These are phyloP conservation scores for Heterodera filipjevi DNA, from an alignment of 2,888 invertebrate genomes.

Conservation along the genomic window DNA sequence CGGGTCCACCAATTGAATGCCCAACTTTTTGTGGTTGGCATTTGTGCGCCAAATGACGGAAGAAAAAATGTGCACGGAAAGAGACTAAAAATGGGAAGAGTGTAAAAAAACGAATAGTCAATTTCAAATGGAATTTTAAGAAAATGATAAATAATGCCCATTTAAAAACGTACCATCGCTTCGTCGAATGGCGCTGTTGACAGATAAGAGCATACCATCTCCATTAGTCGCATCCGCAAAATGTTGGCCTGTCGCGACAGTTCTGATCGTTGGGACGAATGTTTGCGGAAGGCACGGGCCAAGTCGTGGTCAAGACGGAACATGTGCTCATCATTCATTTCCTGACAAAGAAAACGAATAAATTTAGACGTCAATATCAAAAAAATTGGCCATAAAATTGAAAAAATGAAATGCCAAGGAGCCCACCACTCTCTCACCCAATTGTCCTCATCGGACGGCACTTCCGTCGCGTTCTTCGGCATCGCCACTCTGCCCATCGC, in stretches of 20 bases:
- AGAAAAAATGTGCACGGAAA: background rate
- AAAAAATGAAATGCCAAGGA: too few species aligned
- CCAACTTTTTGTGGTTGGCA: background rate
- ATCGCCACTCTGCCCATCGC: constrained; percentile 1
- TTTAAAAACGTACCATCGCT: background rate
- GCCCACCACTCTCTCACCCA: background rate
- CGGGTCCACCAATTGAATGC: background rate
- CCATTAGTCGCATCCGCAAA: background rate
- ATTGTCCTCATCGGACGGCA: background rate
- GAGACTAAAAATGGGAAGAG: background rate
- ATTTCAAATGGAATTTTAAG: background rate
- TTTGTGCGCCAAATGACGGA: background rate
- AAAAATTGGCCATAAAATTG: too few species aligned
- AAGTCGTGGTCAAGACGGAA: constrained; percentile 2
- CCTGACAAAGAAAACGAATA: background rate
- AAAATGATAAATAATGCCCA: background rate
- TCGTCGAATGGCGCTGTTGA: background rate
- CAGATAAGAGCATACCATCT: background rate
- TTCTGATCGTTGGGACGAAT: background rate
- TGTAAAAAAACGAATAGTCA: background rate
- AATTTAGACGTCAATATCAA: too few species aligned
- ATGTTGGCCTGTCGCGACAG: constrained; percentile 3
- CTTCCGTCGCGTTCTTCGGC: background rate
- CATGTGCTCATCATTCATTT: background rate
- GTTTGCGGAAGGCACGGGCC: background rate